phyloP scores from a whole-genome alignment of 2,113 vertebrate genomes.

The Pungitius pungitius region DNA sequence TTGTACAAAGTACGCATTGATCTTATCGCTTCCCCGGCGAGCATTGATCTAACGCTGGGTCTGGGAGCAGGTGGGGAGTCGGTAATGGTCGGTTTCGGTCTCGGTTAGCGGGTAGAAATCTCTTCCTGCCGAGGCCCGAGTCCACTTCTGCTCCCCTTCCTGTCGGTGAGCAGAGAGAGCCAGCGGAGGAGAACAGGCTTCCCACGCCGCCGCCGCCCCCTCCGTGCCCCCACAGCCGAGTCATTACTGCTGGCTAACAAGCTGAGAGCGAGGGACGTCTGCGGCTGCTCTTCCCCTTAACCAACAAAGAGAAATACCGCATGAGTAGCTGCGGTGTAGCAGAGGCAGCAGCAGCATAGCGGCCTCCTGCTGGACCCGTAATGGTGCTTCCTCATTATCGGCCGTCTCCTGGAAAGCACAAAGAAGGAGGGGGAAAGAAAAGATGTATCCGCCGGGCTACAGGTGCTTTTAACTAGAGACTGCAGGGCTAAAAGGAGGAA shows the following conservation, averaged over 20 bases:
- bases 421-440: conserved; percentile 16
- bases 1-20: too few relatives aligned
- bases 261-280: conserved; percentile 67
- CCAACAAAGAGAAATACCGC: conserved; percentile 72
- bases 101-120: conserved; percentile 25
- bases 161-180: conserved; percentile 58
- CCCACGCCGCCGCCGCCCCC: conserved; percentile 62
- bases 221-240: conserved; percentile 41
- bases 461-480: conserved; percentile 71
- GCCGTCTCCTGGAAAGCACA: conserved; percentile 31
- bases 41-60: conserved; percentile 42
- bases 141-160: conserved; percentile 67
- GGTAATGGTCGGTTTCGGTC: conserved; percentile 42
- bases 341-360: conserved; percentile 44
- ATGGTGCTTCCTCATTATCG: conserved; percentile 71
- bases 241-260: conserved; percentile 78
- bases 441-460: conserved; percentile 54
- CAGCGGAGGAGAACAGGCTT: conserved; percentile 65
- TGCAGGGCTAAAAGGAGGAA: conserved; percentile 40
- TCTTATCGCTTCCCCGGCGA: conserved; percentile 24
- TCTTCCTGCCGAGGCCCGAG: conserved; percentile 26
- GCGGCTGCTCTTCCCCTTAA: conserved; percentile 69
- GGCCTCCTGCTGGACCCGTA: conserved; percentile 65
- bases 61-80: conserved; percentile 16
- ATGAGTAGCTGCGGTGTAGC: conserved; percentile 63